Conservation (phyloP, 2,797 vertebrate genomes). For the Meriones psammophilus region DNA sequence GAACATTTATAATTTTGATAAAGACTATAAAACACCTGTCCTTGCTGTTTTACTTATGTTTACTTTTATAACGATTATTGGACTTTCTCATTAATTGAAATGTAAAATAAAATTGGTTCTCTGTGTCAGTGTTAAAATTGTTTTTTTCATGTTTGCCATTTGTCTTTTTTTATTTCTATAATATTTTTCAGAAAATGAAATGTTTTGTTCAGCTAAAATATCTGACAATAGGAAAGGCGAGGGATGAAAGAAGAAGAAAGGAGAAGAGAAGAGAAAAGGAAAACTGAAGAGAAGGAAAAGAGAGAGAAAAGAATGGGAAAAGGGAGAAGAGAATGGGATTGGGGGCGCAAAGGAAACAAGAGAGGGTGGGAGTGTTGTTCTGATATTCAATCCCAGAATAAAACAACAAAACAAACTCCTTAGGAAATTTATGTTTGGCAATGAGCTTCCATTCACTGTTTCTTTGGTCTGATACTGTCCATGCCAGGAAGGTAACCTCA, state of each 20-base stretch:
- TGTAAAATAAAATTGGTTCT: neutral
- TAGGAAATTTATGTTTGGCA: neutral
- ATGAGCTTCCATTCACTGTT: neutral
- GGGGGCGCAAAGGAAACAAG: neutral
- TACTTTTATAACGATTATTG: neutral
- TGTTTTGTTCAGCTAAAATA: neutral
- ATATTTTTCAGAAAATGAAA: slow-evolving; percentile 20
- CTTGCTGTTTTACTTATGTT: neutral
- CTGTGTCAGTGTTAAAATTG: neutral
- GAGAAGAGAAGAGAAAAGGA: too few species aligned
- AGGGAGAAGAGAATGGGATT: too few species aligned
- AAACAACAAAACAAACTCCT: neutral
- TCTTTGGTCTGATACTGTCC: neutral
- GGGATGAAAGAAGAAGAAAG: rapidly evolving
- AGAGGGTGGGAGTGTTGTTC: neutral
- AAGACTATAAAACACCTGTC: neutral
- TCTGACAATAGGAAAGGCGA: neutral
- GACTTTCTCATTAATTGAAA: neutral
- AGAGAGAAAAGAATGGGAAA: neutral
- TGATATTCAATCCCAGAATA: neutral
- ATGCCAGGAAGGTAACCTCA: neutral
- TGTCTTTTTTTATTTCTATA: neutral
- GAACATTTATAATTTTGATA: neutral
- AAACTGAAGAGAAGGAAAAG: rapidly evolving
- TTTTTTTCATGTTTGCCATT: neutral